Evolutionary conservation across 1,140 invertebrate genomes (phyloP).

Genomic region (Drosophila busckii): DNA sequence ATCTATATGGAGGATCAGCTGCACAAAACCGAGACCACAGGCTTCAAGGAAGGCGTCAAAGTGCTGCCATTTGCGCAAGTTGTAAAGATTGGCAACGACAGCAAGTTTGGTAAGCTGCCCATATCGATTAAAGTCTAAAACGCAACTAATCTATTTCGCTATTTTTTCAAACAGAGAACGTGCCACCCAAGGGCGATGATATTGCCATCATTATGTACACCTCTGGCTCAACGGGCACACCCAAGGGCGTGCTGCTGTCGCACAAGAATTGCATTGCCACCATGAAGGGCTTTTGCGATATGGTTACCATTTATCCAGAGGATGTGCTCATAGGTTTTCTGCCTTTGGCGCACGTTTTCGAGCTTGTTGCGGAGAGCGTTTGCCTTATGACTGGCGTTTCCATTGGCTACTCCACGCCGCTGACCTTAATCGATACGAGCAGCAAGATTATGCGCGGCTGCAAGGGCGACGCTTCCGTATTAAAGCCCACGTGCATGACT

Average conservation of each 20-base stretch:
- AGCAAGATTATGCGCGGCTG: constrained; percentile 97
- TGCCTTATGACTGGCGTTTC: constrained; percentile 90
- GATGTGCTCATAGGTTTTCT: constrained; percentile 97
- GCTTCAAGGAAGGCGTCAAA: constrained; percentile 84
- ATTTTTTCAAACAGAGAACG: constrained; percentile 76
- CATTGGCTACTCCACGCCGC: constrained; percentile 97
- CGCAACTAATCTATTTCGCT: not conserved
- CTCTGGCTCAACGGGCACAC: constrained; percentile 94
- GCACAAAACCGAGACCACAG: constrained; percentile 83
- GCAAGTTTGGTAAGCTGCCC: constrained; percentile 65
- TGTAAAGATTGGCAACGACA: constrained; percentile 78
- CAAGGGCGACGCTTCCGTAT: constrained; percentile 92
- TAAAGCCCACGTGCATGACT: constrained; percentile 96
- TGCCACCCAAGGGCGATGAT: constrained; percentile 85
- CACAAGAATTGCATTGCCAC: constrained; percentile 95
- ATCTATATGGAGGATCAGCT: constrained; percentile 95
- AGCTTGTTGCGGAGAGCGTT: constrained; percentile 89
- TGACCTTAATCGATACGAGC: constrained; percentile 96
- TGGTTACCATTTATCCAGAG: constrained; percentile 84
- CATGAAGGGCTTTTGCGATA: constrained; percentile 92
- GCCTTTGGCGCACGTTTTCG: constrained; percentile 98
- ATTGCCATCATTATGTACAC: constrained; percentile 98
- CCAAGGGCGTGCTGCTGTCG: constrained; percentile 91
- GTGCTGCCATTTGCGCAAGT: constrained; percentile 84
- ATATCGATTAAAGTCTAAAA: not conserved